These are phyloP conservation scores for Congeria kusceri DNA, from an alignment of 2,888 invertebrate genomes.

Conservation along the genomic window DNA sequence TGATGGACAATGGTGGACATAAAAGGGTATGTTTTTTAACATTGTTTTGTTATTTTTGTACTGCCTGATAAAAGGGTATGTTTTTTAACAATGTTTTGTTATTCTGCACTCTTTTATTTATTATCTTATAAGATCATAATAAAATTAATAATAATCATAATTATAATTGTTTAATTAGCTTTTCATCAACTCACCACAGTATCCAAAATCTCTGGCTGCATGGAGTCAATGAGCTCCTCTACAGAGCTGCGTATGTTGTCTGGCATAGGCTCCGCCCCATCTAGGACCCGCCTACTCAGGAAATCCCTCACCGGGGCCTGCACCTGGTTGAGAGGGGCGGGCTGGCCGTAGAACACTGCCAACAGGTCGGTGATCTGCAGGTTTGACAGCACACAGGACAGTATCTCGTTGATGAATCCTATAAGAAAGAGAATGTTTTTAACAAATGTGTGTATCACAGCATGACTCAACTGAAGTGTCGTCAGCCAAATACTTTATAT, in stretches of 20 bases:
- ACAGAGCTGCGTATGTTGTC: slow-evolving; percentile 86
- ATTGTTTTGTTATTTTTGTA: too few relatives aligned
- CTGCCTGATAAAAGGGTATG: too few relatives aligned
- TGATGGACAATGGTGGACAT: too few relatives aligned
- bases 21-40: too few relatives aligned
- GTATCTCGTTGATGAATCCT: slow-evolving; percentile 81
- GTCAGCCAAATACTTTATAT: too few relatives aligned
- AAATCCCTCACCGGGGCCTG: slow-evolving; percentile 86
- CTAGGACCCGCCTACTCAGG: slow-evolving; percentile 85
- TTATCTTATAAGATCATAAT: too few relatives aligned
- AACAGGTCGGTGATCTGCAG: slow-evolving; percentile 85
- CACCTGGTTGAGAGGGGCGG: slow-evolving; percentile 86
- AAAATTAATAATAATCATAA: too few relatives aligned
- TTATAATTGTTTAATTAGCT: too few relatives aligned
- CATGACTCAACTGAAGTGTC: too few relatives aligned
- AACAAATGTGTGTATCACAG: too few relatives aligned
- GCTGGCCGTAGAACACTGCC: slow-evolving; percentile 84
- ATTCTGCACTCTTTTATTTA: too few relatives aligned
- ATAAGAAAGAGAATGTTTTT: slow-evolving; percentile 55
- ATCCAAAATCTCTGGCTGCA: slow-evolving; percentile 85
- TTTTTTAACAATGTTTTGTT: too few relatives aligned
- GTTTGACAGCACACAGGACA: slow-evolving; percentile 81
- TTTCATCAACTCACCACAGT: slow-evolving; percentile 84
- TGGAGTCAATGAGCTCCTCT: slow-evolving; percentile 85
- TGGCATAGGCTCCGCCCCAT: slow-evolving; percentile 84